Conservation (phyloP, 2,888 invertebrate genomes). For the Apamea sordens region DNA sequence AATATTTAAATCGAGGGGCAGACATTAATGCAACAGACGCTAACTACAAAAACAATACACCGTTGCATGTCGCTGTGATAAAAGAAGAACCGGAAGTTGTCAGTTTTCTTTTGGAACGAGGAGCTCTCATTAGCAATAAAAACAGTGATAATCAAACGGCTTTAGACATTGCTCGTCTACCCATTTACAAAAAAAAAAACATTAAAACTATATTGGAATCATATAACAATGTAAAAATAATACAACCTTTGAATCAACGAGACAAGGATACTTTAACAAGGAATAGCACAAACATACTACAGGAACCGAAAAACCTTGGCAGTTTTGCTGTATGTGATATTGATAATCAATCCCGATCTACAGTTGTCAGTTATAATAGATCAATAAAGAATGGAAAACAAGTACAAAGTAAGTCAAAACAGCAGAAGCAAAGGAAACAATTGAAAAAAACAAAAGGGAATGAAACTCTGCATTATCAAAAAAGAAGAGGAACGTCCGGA, state of each 20-base stretch:
- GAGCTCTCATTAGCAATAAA: slow-evolving; percentile 49
- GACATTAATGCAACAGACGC: slow-evolving; percentile 66
- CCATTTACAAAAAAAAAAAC: background rate
- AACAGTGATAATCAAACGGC: slow-evolving; percentile 61
- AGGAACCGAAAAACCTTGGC: background rate
- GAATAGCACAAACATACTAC: background rate
- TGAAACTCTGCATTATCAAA: slow-evolving; percentile 34
- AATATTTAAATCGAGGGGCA: slow-evolving; percentile 61
- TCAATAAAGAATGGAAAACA: background rate
- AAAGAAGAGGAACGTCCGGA: slow-evolving; percentile 54
- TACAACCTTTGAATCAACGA: background rate
- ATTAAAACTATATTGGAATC: slow-evolving; percentile 19
- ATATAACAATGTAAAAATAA: background rate
- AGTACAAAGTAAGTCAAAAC: slow-evolving; percentile 6
- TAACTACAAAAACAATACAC: slow-evolving; percentile 61
- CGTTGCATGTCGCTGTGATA: slow-evolving; percentile 64
- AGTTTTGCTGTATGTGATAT: background rate
- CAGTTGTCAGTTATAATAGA: background rate
- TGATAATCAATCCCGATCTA: background rate
- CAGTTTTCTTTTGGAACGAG: slow-evolving; percentile 53
- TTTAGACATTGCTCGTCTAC: slow-evolving; percentile 54
- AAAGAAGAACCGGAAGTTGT: slow-evolving; percentile 57
- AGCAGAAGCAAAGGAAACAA: slow-evolving; percentile 1
- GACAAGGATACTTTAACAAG: background rate
- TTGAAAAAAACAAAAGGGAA: background rate